A percentile compares a stretch with the other conserved stretches of the same genome.
These are phyloP conservation scores for Polyodon spathula DNA, from an alignment of 2,113 vertebrate genomes.

Conservation along the genomic window DNA sequence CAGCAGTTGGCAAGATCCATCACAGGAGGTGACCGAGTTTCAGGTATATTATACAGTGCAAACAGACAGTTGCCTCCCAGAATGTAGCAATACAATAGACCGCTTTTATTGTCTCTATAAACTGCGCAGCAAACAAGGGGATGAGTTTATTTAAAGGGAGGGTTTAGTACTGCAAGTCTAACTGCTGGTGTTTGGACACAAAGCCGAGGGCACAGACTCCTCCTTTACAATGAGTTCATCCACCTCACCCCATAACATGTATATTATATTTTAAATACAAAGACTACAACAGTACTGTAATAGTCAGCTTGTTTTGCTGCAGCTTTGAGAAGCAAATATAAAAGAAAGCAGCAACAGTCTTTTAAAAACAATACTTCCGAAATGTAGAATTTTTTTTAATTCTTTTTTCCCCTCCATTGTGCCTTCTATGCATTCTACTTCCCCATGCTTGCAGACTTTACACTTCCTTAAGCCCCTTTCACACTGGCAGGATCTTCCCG, in stretches of 20 bases:
- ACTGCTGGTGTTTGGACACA: slow-evolving; percentile 16
- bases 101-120: slow-evolving; percentile 1
- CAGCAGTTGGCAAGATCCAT: slow-evolving; percentile 7
- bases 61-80: slow-evolving; percentile 18
- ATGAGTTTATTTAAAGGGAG: slow-evolving; percentile 29
- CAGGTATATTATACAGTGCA: slow-evolving; percentile 25
- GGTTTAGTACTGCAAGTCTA: slow-evolving; percentile 30
- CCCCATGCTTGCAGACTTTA: too few relatives aligned
- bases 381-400: too few relatives aligned
- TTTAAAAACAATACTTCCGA: too few relatives aligned
- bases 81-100: slow-evolving; percentile 8
- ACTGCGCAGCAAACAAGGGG: background rate
- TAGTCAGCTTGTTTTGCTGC: too few relatives aligned
- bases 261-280: too few relatives aligned
- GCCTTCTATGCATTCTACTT: too few relatives aligned
- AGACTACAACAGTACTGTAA: too few relatives aligned
- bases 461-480: too few relatives aligned
- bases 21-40: slow-evolving; percentile 17
- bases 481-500: too few relatives aligned
- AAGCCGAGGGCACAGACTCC: slow-evolving; percentile 32
- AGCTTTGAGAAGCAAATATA: too few relatives aligned
- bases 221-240: slow-evolving; percentile 35
- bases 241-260: slow-evolving; percentile 6
- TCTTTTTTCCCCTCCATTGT: too few relatives aligned
- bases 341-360: too few relatives aligned